Percentiles rank a stretch among this genome's conserved stretches.
Conservation (phyloP, 2,888 invertebrate genomes). For the Parnassius orleans region DNA sequence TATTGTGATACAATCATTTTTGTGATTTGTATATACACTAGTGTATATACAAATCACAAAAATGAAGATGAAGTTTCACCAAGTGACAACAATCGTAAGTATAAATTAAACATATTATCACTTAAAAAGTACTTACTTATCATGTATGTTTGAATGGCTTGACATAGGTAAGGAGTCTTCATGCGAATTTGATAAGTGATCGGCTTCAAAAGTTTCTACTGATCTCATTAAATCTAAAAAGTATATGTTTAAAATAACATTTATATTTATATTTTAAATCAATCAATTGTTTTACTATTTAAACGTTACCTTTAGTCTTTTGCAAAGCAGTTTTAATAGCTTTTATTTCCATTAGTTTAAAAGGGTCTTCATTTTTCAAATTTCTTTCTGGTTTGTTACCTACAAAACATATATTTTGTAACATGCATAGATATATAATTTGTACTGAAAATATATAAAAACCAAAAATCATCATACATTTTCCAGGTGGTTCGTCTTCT, state of each 20-base stretch:
- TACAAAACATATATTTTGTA: conserved; percentile 28
- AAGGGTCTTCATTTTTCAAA: conserved; percentile 73
- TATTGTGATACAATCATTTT: too few species aligned
- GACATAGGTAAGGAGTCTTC: conserved; percentile 63
- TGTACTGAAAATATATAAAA: conserved; percentile 1
- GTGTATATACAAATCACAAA: too few species aligned
- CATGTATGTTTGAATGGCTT: conserved; percentile 67
- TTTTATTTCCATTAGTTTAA: conserved; percentile 75
- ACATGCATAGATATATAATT: neutral
- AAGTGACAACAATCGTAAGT: too few species aligned
- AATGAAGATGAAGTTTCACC: too few species aligned
- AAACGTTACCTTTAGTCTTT: conserved; percentile 65
- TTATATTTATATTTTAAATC: conserved; percentile 2
- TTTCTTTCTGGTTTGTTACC: conserved; percentile 64
- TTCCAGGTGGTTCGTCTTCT: conserved; percentile 63
- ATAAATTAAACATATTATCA: too few species aligned
- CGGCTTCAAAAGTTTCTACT: conserved; percentile 69
- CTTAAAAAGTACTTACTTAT: conserved; percentile 53
- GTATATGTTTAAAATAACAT: conserved; percentile 9
- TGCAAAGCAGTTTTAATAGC: conserved; percentile 73
- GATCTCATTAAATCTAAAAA: conserved; percentile 71
- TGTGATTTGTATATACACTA: too few species aligned
- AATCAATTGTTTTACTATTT: conserved; percentile 11
- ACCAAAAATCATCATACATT: conserved; percentile 47
- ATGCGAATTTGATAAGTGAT: conserved; percentile 53